Evolutionary conservation across 2,113 vertebrate species (phyloP), one percentile per base, ranked within the genome.

Genomic region (Apodemus sylvaticus): DNA sequence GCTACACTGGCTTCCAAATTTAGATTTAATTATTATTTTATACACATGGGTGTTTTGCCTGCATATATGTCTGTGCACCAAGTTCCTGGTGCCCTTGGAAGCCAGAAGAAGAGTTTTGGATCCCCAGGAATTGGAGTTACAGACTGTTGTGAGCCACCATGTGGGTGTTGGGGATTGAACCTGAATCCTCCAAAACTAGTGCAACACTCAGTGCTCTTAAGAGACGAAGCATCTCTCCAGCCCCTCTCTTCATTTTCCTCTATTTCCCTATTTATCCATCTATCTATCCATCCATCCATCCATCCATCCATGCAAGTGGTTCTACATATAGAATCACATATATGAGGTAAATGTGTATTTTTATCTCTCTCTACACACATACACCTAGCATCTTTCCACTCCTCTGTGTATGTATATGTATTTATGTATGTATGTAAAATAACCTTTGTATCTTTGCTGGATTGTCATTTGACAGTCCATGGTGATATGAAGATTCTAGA

Each of bases 401-500:
- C 51, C 48, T 7, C 7, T 66, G 10, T 29, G 26, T 66, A 10
- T 29, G 26, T 34, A 4, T 36, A 1, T 36, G 66, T 16, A n/a
- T n/a, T n/a, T n/a, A 5, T 36, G 16, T 19, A 6, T n/a, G 16
- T 70, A 0, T n/a, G 34, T n/a, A 31, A 34, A 68, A 34, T 68
- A 68, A 68, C 66, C 14, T 58, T 81, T 81, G 55, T 85, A 3
- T 45, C 14, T 85, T 45, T 39, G n/a, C 14, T 64, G 24, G 58
- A 31, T 42, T 79, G 22, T 34, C 22, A 82, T 39, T 60, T 64
- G 1, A 26, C 90, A 39, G 2, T 13, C 58, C 3, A 24, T n/a
- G 66, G 16, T 71, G 92, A 87, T 62, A 82, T 58, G 90, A 42
- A 36, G 60, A 83, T 88, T 95, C 48, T 74, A 42, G 78, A 81